Evolutionary conservation across 2,888 invertebrate species (phyloP), one percentile per base, ranked within the genome.

Genomic region (Tenthredo notha): DNA sequence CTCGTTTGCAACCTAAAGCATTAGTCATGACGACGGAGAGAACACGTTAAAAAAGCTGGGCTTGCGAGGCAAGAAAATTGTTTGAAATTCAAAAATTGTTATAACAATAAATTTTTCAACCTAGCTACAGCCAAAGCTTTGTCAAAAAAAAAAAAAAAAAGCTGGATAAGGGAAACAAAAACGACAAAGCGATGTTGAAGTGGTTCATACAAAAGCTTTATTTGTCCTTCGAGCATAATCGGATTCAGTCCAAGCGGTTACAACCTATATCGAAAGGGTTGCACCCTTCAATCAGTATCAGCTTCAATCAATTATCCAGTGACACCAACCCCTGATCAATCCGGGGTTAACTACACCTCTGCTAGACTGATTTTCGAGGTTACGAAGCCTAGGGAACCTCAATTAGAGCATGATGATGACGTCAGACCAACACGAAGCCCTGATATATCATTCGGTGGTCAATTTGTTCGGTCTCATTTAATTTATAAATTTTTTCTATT

Each of bases 271-370:
- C 29, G 61, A 61, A 61, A 80, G 84, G 87, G 87, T 84, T 86
- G 86, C 86, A 85, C 86, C 85, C 88, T 88, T 88, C 89, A 88
- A 91, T 91, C 89, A 88, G 87, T 86, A 88, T 87, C 84, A 88
- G 85, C 82, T 43, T 43, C 72, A 43, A 43, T 74, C 37, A 74
- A 43, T 74, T 74, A 74, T 74, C 40, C 43, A 43, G 21, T 74
- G 72, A 74, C 40, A 74, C 72, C 72, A 67, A 67, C 67, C 67
- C 67, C 67, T 67, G 67, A 67, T 67, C 67, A 74, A 74, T 74
- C 43, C 72, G n/a, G 43, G 72, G 72, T 43, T 74, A 74, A 43
- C 72, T 74, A 43, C 72, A 43, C 54, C 50, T 25, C 77, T 47
- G 50, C 77, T 21, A 54, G 77, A 50, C 72, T 74, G 72, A 74